Percentiles rank a stretch among this genome's conserved stretches.
Evolutionary conservation across 2,888 invertebrate species (phyloP).

Genomic region (Zeuzera pyrina): DNA sequence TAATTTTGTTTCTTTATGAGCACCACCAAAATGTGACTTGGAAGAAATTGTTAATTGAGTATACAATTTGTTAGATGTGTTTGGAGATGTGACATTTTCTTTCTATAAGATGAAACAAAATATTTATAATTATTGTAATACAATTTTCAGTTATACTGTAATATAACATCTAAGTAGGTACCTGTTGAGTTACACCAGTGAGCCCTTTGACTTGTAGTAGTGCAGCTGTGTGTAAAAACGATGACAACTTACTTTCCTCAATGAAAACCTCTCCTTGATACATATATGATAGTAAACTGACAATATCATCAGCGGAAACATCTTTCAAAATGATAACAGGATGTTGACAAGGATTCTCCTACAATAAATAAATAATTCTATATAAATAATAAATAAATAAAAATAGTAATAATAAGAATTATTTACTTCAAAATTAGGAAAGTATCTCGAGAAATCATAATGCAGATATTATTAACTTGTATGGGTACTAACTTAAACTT

Average conservation of each 20-base stretch:
- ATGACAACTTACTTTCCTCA: slow-evolving; percentile 76
- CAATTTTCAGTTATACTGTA: not conserved
- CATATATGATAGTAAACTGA: slow-evolving; percentile 79
- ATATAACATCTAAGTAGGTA: slow-evolving; percentile 15
- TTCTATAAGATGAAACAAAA: slow-evolving; percentile 36
- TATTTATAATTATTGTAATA: not conserved
- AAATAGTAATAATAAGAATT: no score
- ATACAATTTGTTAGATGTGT: slow-evolving; percentile 57
- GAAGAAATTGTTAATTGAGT: slow-evolving; percentile 63
- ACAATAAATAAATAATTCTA: slow-evolving; percentile 15
- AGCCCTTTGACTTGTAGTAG: slow-evolving; percentile 78
- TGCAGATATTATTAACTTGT: not conserved
- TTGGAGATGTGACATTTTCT: slow-evolving; percentile 52
- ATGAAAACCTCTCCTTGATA: slow-evolving; percentile 82
- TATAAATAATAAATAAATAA: no score
- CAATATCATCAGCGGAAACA: slow-evolving; percentile 77
- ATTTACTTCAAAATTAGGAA: not conserved
- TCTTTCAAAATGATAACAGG: slow-evolving; percentile 82
- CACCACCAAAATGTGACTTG: slow-evolving; percentile 37
- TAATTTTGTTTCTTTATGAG: slow-evolving; percentile 50
- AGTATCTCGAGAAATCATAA: not conserved
- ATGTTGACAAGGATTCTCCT: slow-evolving; percentile 83
- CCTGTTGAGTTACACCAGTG: slow-evolving; percentile 70
- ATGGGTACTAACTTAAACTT: slow-evolving; percentile 6
- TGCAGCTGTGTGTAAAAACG: slow-evolving; percentile 78